Evolutionary conservation across 1,140 invertebrate genomes (phyloP).

Genomic region (Vanessa tameamea): DNA sequence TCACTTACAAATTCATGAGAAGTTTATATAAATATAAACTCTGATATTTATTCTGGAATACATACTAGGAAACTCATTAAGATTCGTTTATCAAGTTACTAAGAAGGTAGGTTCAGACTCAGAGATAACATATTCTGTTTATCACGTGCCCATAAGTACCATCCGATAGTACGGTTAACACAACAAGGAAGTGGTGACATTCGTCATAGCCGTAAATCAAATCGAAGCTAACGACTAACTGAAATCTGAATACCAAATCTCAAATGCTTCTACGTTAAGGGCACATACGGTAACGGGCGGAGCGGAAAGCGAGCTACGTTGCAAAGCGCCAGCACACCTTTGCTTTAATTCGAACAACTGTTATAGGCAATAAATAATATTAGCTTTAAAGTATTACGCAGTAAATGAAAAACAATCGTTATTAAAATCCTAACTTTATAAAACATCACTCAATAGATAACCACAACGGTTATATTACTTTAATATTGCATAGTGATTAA

Average conservation of each 20-base stretch:
- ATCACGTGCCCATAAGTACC: not conserved
- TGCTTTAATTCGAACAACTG: no score
- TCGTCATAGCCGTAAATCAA: constrained; percentile 55
- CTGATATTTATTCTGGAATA: no score
- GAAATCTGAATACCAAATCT: constrained; percentile 59
- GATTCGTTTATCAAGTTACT: not conserved
- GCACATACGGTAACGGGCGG: not conserved
- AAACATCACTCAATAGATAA: no score
- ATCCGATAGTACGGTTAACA: constrained; percentile 13
- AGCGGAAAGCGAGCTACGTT: not conserved
- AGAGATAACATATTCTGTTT: no score
- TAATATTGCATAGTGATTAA: no score
- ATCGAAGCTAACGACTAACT: constrained; percentile 50
- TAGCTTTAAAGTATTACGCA: no score
- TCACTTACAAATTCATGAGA: no score
- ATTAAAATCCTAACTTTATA: no score
- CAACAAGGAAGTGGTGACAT: constrained; percentile 36
- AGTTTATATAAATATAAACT: not conserved
- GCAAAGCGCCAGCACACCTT: no score
- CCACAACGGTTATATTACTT: no score
- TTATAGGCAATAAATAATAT: no score
- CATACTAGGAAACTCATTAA: not conserved
- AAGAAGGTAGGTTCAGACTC: not conserved
- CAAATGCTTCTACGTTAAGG: constrained; percentile 17
- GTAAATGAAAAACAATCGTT: no score